Base-by-base conservation (phyloP, 2,113 vertebrate species). In the Pithys albifrons region DNA sequence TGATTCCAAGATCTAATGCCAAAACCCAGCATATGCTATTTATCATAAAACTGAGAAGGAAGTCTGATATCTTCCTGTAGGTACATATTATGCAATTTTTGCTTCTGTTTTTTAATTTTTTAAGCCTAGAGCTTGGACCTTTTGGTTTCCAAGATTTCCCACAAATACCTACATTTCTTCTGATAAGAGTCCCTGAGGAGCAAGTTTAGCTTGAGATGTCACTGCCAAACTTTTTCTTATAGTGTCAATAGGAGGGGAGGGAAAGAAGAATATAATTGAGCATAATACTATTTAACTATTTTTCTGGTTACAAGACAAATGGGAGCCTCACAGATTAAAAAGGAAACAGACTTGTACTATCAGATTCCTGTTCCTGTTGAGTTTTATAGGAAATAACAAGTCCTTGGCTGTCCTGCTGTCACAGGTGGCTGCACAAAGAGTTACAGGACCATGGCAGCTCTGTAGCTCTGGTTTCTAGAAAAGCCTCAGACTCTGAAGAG, bases 341-440 rank as follows among this genome's bases (percentile, higher is more conserved):
- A 29, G 10, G 2, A n/a, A 58, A 74, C 41, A 52, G 17, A 28
- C 14, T 49, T 70, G 24, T 33, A 33, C 29, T 43, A 4, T 37
- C 25, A 52, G 46, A 79, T 37, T 43, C 14, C 17, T 37, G 15
- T 6, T 69, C 15, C 48, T 23, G 5, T 27, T 13, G 33, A 61
- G 28, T 48, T 89, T 71, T 55, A 71, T 1, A 4, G 25, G 24
- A 85, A 77, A 45, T 0, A 45, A 18, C 9, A 70, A 66, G 43
- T 12, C 25, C 43, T 69, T 16, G 28, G 28, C 22, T 83, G 12
- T 10, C 4, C 7, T 28, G 25, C 24, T 20, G 25, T 35, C 51
- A 85, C n/a, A 61, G 6, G 12, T 24, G 6, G 45, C 41, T 77
- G 27, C 67, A 37, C 0, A 0, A 85, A 31, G 4, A 10, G 19